Evolutionary conservation across 2,888 invertebrate species (phyloP).

Genomic region (Stenodera caucasica): DNA sequence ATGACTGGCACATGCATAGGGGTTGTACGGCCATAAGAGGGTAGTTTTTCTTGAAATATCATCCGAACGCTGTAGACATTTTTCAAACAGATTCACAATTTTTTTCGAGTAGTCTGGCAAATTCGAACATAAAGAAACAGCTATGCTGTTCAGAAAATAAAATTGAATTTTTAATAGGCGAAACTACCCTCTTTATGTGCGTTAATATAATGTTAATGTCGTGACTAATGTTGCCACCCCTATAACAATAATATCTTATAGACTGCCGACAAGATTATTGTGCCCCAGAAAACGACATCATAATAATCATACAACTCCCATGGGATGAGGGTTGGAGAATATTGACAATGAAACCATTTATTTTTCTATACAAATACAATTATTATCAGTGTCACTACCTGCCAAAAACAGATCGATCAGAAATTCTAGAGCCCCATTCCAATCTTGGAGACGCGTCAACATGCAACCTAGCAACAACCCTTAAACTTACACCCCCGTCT

Average conservation of each 20-base stretch:
- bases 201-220: slow-evolving; percentile 2
- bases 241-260: slow-evolving; percentile 3
- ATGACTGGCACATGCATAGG: slow-evolving; percentile 1
- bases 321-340: not conserved
- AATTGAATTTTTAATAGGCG: not conserved
- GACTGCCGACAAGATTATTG: not conserved
- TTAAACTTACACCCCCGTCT: not conserved
- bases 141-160: not conserved
- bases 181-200: not conserved
- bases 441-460: slow-evolving; percentile 3
- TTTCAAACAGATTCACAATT: not conserved
- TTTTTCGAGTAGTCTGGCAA: not conserved
- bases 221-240: not conserved
- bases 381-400: not conserved
- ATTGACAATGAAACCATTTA: no score
- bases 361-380: no score
- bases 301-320: not conserved
- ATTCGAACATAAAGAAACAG: not conserved
- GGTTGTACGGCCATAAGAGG: not conserved
- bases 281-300: not conserved
- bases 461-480: slow-evolving; percentile 21
- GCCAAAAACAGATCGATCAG: not conserved
- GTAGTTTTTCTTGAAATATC: slow-evolving; percentile 4
- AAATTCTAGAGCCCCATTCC: not conserved
- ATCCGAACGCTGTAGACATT: not conserved